Conservation (phyloP, 2,113 vertebrate genomes). For the Solea senegalensis region DNA sequence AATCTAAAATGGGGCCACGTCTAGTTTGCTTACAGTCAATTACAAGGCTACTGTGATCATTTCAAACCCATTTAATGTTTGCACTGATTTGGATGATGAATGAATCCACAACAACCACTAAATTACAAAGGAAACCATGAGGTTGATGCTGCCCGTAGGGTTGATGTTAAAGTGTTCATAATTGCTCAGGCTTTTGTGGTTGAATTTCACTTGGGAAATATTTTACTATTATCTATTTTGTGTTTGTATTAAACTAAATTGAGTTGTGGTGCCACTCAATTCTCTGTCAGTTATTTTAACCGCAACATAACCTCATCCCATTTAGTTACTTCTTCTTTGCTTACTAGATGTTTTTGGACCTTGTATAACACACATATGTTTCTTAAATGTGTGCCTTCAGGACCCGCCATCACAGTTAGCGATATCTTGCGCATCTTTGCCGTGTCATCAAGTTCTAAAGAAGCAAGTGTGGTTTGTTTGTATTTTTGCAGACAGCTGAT, state of each 20-base stretch:
- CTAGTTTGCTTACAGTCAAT: not conserved
- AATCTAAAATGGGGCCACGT: not conserved
- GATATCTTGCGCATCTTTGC: conserved; percentile 63
- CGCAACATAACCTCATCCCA: not conserved
- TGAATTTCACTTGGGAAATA: too few species aligned
- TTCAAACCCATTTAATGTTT: not conserved
- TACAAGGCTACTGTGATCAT: not conserved
- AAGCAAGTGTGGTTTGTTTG: conserved; percentile 37
- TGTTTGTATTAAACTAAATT: too few species aligned
- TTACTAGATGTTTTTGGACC: not conserved
- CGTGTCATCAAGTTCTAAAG: conserved; percentile 50
- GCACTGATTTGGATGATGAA: not conserved
- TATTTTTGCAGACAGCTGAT: conserved; percentile 43
- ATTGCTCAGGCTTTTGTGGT: not conserved
- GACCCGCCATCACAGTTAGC: conserved; percentile 24
- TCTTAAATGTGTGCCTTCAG: conserved; percentile 39
- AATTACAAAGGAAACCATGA: not conserved
- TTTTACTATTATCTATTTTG: too few species aligned
- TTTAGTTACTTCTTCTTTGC: not conserved
- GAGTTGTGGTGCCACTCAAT: not conserved
- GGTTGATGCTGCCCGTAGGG: not conserved
- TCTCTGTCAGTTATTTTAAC: not conserved
- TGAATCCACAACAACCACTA: not conserved
- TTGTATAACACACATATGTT: not conserved
- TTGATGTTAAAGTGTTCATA: conserved; percentile 1